Percentiles rank a stretch among this genome's conserved stretches.
Conservation (phyloP, 2,888 invertebrate species). For the Furcula furcula region DNA sequence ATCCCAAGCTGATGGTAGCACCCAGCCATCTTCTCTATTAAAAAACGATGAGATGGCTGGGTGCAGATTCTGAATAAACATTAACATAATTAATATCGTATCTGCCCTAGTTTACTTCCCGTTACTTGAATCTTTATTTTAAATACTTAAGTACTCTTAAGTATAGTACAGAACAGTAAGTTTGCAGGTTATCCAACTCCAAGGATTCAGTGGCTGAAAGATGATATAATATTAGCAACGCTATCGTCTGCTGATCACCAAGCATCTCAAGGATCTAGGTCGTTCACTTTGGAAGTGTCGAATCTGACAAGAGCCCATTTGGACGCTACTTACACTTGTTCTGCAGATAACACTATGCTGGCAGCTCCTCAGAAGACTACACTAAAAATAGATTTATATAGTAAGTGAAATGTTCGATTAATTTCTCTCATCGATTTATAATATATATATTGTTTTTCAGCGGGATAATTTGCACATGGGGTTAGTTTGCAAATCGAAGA, state of each 20-base stretch:
- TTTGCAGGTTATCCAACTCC: constrained; percentile 1
- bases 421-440: too few relatives aligned
- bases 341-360: not conserved
- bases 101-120: too few relatives aligned
- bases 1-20: too few relatives aligned
- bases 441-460: too few relatives aligned
- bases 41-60: too few relatives aligned
- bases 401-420: not conserved
- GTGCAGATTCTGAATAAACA: too few relatives aligned
- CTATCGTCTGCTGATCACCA: not conserved
- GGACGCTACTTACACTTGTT: not conserved
- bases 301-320: not conserved
- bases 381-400: not conserved
- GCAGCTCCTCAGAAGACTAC: not conserved
- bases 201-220: not conserved
- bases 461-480: not conserved
- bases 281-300: not conserved
- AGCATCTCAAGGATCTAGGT: not conserved
- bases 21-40: too few relatives aligned
- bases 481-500: too few relatives aligned
- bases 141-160: too few relatives aligned
- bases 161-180: too few relatives aligned
- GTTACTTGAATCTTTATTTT: too few relatives aligned
- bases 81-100: too few relatives aligned
- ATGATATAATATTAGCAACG: not conserved